Base-by-base conservation (phyloP, 2,113 vertebrate genomes). In the Andinoacara biseriatus region DNA sequence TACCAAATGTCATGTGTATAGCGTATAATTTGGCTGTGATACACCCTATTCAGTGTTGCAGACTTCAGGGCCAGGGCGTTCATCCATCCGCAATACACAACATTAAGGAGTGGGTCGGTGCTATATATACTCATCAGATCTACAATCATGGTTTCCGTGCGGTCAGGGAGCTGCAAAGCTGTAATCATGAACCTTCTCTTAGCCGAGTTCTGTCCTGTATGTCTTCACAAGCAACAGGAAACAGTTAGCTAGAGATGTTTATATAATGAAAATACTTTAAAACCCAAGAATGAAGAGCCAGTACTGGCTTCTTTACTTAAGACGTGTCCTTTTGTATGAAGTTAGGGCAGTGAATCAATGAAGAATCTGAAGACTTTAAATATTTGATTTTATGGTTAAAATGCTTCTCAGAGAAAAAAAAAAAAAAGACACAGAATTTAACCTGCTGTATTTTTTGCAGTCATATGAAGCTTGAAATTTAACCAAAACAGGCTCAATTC, bases 131-230 rank as follows among this genome's bases (percentile, higher is more conserved):
- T 77, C 85, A 24, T 76, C 76, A 89, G 90, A 83, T 87, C 94
- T 94, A 87, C 94, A 95, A 96, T 95, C 93, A 95, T 93, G 90
- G 93, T 83, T 86, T 91, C 89, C 79, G 80, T 92, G 92, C 90
- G 93, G 94, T 88, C 87, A 85, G 87, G 82, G 86, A 92, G 74
- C 79, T 76, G 67, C 90, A 94, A 84, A 80, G 82, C 92, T 94
- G 76, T 94, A 94, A 92, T 95, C 88, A 92, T 17, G 14, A 72
- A 80, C 46, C 79, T 86, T 35, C 78, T 76, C 83, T 84, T 76
- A 84, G 83, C 78, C 78, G 40, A 49, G 31, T 67, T 74, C 60
- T 77, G 84, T 85, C 75, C 82, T 82, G 52, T 87, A 67, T 75
- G 59, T 92, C 74, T 77, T 88, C 81, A 43, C 5, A 82, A 57